Evolutionary conservation across 2,113 vertebrate species (phyloP).

Genomic region (Gavia stellata): DNA sequence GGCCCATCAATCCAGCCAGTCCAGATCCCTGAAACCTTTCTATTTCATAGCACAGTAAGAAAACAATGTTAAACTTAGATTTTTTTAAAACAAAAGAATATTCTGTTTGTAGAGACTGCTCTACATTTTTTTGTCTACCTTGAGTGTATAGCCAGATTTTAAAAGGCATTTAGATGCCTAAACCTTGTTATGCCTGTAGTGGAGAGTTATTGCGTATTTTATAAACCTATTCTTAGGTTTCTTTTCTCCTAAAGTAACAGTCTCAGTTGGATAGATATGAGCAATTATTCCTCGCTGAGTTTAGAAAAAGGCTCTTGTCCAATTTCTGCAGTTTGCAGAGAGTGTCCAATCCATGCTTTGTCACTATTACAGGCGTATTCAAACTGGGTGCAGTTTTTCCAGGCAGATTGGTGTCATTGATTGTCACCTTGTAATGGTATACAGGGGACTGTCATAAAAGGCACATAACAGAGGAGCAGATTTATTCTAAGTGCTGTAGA

Average conservation of each 20-base stretch:
- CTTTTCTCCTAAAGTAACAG: not conserved
- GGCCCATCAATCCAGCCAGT: fast-evolving
- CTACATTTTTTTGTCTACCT: not conserved
- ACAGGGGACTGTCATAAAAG: not conserved
- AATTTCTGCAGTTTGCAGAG: not conserved
- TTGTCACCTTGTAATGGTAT: not conserved
- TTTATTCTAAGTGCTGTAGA: not conserved
- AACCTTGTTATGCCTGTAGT: not conserved
- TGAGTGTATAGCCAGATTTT: not conserved
- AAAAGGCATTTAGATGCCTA: not conserved
- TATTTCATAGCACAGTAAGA: not conserved
- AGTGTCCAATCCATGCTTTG: not conserved
- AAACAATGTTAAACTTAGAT: not conserved
- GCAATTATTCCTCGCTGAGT: not conserved
- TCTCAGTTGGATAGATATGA: not conserved
- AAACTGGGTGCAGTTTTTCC: not conserved
- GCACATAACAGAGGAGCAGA: not conserved
- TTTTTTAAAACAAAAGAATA: not conserved
- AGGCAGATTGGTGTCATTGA: not conserved
- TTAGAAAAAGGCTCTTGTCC: not conserved
- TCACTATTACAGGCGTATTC: not conserved
- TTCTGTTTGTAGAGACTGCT: not conserved
- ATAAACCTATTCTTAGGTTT: not conserved
- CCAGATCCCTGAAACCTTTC: not conserved
- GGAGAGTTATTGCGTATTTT: not conserved